These are phyloP conservation scores for Carposina sasakii DNA, from an alignment of 1,140 invertebrate genomes.

Conservation along the genomic window DNA sequence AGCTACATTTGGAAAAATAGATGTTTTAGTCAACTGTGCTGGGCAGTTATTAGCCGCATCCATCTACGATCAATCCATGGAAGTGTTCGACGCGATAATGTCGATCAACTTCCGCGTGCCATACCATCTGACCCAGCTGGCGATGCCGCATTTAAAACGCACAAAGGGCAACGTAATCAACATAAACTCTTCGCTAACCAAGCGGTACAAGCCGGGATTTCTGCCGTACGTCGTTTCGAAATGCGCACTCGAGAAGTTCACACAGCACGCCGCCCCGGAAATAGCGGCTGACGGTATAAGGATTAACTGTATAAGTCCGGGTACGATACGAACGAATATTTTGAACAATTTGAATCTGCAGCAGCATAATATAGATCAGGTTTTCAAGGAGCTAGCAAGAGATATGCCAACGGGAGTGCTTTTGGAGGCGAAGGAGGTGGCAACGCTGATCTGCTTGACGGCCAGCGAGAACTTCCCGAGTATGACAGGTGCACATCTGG, in stretches of 20 bases:
- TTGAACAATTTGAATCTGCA: constrained; percentile 73
- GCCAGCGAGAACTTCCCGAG: constrained; percentile 84
- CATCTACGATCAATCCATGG: constrained; percentile 80
- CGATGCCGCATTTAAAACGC: constrained; percentile 79
- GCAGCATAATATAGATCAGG: constrained; percentile 79
- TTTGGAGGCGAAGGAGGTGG: constrained; percentile 81
- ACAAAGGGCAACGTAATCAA: constrained; percentile 51
- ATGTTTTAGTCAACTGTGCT: constrained; percentile 84
- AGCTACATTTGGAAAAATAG: constrained; percentile 73
- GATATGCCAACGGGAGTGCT: constrained; percentile 85
- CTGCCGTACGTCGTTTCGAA: constrained; percentile 25
- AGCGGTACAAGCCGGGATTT: constrained; percentile 25
- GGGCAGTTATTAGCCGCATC: constrained; percentile 79
- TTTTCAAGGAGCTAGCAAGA: constrained; percentile 77
- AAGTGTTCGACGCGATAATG: constrained; percentile 80
- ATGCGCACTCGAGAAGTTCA: constrained; percentile 77
- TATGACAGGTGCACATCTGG: constrained; percentile 82
- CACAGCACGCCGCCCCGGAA: constrained; percentile 75
- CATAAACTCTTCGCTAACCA: constrained; percentile 25
- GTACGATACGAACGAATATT: constrained; percentile 76
- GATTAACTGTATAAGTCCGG: constrained; percentile 79
- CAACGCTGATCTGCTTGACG: constrained; percentile 83
- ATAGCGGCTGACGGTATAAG: constrained; percentile 71
- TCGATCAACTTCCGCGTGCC: constrained; percentile 81
- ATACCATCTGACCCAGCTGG: constrained; percentile 80